Base-by-base conservation (phyloP, 1,140 invertebrate species). In the Pseudomyrmex sp. region DNA sequence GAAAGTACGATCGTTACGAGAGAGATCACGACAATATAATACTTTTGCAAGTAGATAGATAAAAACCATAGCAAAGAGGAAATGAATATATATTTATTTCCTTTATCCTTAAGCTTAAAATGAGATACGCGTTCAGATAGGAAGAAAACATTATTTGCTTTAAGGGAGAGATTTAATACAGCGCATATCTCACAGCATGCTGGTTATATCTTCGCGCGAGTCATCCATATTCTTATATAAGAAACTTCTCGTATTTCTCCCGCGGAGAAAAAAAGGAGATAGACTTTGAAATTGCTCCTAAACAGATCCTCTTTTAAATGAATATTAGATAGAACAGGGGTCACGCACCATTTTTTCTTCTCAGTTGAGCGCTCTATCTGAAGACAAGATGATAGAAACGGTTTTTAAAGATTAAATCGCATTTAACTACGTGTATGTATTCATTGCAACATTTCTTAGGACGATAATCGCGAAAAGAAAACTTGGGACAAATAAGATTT, bases 71-170 rank as follows among this genome's bases (percentile, higher is more conserved):
- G 35, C 15, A 12, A 63, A 7, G 9, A 9, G 7, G 48, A 50
- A 9, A 18, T 2, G 15, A 4, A 62, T 26, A 65, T 18, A 18
- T 44, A 76, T 86, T 73, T 86, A 74, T 58, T 74, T 46, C 70
- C 50, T 52, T 9, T 26, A 58, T 35, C 5, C 35, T 35, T 35
- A 7, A 35, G 0, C 44, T 59, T 35, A 15, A 62, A 48, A 61
- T 58, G 23, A 70, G 58, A 85, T 59, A 61, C 23, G 20, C 12
- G 2, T n/a, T 13, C 0, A 13, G 7, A 12, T 20, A 56, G 54
- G 87, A 87, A 62, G 58, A 63, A 69, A 48, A 77, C 2, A 35
- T 15, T 88, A 87, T 88, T 84, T 88, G 69, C 44, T 87, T 75
- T 85, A 46, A 75, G 69, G 54, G 52, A 72, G 35, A 66, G 18